These are phyloP conservation scores for Chaetodon trifasciatus DNA, from an alignment of 2,797 vertebrate genomes.

Conservation along the genomic window DNA sequence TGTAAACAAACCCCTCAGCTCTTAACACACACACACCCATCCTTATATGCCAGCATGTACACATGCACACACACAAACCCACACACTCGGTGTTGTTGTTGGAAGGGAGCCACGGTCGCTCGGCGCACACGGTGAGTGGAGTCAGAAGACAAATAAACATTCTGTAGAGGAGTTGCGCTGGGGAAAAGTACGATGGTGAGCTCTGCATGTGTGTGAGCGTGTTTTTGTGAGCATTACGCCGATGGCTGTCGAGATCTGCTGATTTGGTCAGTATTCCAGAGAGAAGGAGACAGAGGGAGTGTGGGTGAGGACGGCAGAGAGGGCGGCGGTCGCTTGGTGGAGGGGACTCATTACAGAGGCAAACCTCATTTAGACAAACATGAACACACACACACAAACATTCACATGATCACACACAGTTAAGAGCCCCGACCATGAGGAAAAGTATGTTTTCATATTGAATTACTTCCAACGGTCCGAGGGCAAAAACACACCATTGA, in stretches of 20 bases:
- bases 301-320: constrained; percentile 56
- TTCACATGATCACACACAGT: constrained; percentile 56
- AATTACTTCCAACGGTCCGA: constrained; percentile 64
- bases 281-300: constrained; percentile 55
- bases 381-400: constrained; percentile 49
- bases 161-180: constrained; percentile 70
- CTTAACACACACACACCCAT: constrained; percentile 62
- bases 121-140: constrained; percentile 75
- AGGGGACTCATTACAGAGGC: constrained; percentile 71
- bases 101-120: constrained; percentile 75
- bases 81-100: constrained; percentile 72
- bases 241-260: constrained; percentile 67
- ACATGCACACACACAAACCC: constrained; percentile 29
- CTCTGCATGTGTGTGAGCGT: constrained; percentile 51
- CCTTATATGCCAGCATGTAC: constrained; percentile 44
- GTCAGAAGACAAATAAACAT: constrained; percentile 85
- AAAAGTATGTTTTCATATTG: constrained; percentile 73
- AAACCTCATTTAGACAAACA: constrained; percentile 73
- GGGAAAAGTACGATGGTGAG: constrained; percentile 66
- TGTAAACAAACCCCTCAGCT: constrained; percentile 81
- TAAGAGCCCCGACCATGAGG: constrained; percentile 57
- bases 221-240: constrained; percentile 60
- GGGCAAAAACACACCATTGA: constrained; percentile 55
- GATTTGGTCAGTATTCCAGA: constrained; percentile 72
- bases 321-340: constrained; percentile 46